Evolutionary conservation across 2,113 vertebrate species (phyloP), one percentile per base, ranked within the genome.

Genomic region (Cacatua alba): DNA sequence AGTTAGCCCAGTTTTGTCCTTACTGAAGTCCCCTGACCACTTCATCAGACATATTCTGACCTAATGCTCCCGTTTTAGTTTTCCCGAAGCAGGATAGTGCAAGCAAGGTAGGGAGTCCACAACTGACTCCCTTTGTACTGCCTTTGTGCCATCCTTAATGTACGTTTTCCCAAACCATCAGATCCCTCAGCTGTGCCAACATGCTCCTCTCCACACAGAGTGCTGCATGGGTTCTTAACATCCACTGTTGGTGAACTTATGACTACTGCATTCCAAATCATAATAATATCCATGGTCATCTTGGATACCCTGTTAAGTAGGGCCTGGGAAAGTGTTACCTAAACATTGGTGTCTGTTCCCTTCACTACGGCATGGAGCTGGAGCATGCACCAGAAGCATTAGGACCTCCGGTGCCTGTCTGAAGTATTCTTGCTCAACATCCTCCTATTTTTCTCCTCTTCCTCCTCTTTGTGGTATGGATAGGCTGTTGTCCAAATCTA

Each of bases 61-160:
- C 17, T 43, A n/a, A 33, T 13, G 10, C 8, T 86, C 26, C 17
- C 10, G 33, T 25, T 48, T 39, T 39, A 10, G 18, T 77, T 64
- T 65, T 17, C 37, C 19, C 33, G 18, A 46, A 81, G n/a, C n/a
- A 86, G 52, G 15, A 37, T 82, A n/a, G 19, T 49, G 41, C 37
- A 74, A 60, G 39, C 29, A 28, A 87, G 25, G 21, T 21, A 69
- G 37, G 41, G 78, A 62, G 41, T 37, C 26, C 28, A 7, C 41
- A 46, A 0, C 35, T 39, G 41, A 3, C 28, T 77, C 39, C 33
- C 51, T 52, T 55, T 72, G n/a, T 26, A 28, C 13, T 80, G 31
- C 20, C n/a, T 15, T 43, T 0, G 0, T 41, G 60, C 81, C 14
- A 11, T 33, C 41, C 28, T 2, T 49, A 31, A 49, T 6, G 18